Conservation (phyloP, 2,113 vertebrate species). For the Siniperca chuatsi region DNA sequence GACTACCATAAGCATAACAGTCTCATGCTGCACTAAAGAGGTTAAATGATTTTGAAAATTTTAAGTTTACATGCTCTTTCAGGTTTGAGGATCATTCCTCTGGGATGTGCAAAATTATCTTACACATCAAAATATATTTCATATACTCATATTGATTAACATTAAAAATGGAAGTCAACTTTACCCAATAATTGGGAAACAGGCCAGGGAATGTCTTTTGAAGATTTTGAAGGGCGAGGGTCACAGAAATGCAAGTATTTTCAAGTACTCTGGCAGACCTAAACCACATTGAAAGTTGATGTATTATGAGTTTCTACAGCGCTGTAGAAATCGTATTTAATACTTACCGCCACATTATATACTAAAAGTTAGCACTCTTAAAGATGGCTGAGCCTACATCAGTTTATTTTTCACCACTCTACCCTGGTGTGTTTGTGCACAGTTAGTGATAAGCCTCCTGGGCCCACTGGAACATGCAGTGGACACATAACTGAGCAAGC, state of each 20-base stretch:
- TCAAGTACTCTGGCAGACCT: neutral
- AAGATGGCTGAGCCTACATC: neutral
- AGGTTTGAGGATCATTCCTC: neutral
- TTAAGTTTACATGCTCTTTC: neutral
- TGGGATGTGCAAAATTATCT: neutral
- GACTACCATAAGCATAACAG: neutral
- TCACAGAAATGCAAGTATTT: neutral
- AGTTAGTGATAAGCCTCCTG: slow-evolving; percentile 65
- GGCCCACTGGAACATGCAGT: slow-evolving; percentile 67
- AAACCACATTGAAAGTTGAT: neutral
- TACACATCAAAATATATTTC: accelerated
- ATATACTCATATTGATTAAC: too few relatives aligned
- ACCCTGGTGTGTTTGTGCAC: slow-evolving; percentile 40
- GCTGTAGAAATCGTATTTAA: neutral
- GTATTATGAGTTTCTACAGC: neutral
- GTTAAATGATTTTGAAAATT: neutral
- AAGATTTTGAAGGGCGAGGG: neutral
- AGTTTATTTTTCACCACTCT: slow-evolving; percentile 14
- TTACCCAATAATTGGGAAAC: neutral
- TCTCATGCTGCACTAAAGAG: neutral
- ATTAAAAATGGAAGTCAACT: neutral
- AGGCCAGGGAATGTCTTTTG: neutral
- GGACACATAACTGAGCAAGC: slow-evolving; percentile 58
- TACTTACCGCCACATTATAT: neutral
- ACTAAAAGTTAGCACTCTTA: neutral